Conservation (phyloP, 1,140 invertebrate species). For the Leptinotarsa texana region DNA sequence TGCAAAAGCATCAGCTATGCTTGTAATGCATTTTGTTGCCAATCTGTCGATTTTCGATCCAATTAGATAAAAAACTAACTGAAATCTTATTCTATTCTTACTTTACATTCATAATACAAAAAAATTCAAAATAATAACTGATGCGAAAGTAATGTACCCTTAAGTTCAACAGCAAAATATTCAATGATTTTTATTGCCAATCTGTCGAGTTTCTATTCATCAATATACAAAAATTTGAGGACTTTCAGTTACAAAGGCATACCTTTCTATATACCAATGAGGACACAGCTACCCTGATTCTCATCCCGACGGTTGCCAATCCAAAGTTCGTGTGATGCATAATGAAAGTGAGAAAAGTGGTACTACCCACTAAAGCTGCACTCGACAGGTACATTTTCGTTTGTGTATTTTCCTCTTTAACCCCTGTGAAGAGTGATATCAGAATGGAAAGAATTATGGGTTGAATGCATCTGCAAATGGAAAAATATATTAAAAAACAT, state of each 20-base stretch:
- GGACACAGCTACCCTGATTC: constrained; percentile 62
- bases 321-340: constrained; percentile 54
- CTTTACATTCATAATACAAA: too few relatives aligned
- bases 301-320: constrained; percentile 63
- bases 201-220: too few relatives aligned
- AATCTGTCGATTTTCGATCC: too few relatives aligned
- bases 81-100: too few relatives aligned
- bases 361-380: constrained; percentile 32
- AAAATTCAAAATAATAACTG: too few relatives aligned
- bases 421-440: constrained; percentile 34
- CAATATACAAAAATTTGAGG: too few relatives aligned
- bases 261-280: constrained; percentile 69
- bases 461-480: constrained; percentile 55
- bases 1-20: too few relatives aligned
- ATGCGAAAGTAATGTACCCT: too few relatives aligned
- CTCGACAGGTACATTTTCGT: constrained; percentile 38
- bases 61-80: too few relatives aligned
- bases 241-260: constrained; percentile 25
- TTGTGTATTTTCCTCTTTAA: constrained; percentile 28
- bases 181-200: too few relatives aligned
- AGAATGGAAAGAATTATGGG: constrained; percentile 58
- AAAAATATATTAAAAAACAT: background rate
- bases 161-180: too few relatives aligned
- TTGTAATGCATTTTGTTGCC: too few relatives aligned
- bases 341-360: constrained; percentile 35